Evolutionary conservation across 2,113 vertebrate species (phyloP).

Genomic region (Chiloscyllium plagiosum): DNA sequence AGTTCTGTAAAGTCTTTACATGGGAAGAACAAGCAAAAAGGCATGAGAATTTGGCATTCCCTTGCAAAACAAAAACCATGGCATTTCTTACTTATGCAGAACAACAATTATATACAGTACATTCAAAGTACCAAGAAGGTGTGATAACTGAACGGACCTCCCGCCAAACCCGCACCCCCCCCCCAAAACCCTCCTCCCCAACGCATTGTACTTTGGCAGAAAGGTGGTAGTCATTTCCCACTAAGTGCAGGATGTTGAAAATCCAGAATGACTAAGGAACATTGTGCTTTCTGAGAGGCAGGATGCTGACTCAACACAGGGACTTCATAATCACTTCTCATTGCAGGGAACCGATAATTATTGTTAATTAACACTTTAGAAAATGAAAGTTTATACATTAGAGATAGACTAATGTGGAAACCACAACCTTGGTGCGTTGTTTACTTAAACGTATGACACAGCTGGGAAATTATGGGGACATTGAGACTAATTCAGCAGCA

Average conservation of each 20-base stretch:
- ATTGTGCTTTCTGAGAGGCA: neutral
- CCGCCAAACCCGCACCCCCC: no score
- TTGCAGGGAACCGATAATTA: neutral
- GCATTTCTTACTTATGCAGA: no score
- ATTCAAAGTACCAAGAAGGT: no score
- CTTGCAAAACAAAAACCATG: no score
- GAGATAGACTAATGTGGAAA: conserved; percentile 23
- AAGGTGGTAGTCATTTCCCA: no score
- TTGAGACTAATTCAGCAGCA: neutral
- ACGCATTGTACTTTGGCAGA: no score
- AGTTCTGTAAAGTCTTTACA: no score
- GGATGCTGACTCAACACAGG: neutral
- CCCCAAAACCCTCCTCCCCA: no score
- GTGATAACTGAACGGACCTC: no score
- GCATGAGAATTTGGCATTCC: no score
- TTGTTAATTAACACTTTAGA: neutral
- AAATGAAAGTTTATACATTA: conserved; percentile 18
- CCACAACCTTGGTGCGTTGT: neutral
- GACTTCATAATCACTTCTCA: neutral
- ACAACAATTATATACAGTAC: no score
- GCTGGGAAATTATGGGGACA: neutral
- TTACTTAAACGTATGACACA: conserved; percentile 18
- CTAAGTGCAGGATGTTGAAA: neutral
- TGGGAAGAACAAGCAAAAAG: no score
- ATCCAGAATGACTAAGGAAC: neutral